Percentiles rank a stretch among this genome's conserved stretches.
Evolutionary conservation across 2,888 invertebrate genomes (phyloP).

Genomic region (Chalcis sispes): DNA sequence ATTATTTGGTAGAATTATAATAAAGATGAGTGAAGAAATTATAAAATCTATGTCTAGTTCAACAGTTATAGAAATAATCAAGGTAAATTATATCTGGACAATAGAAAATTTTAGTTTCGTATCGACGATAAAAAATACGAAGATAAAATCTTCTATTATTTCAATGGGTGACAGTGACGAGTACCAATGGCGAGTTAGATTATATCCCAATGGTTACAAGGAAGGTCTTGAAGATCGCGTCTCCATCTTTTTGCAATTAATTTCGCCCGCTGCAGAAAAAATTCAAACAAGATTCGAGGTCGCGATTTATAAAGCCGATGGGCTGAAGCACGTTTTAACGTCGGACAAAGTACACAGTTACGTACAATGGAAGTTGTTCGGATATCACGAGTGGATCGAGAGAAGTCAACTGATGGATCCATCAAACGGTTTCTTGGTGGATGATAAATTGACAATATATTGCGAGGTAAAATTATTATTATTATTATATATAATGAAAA

Average conservation of each 20-base stretch:
- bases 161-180: slow-evolving; percentile 20
- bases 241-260: slow-evolving; percentile 26
- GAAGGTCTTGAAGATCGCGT: background rate
- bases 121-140: background rate
- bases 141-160: slow-evolving; percentile 13
- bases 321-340: background rate
- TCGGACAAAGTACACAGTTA: slow-evolving; percentile 17
- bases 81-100: slow-evolving; percentile 1
- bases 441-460: background rate
- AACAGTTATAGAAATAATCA: slow-evolving; percentile 7
- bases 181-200: slow-evolving; percentile 26
- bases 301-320: slow-evolving; percentile 11
- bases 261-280: background rate
- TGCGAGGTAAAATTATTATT: slow-evolving; percentile 26
- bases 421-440: background rate
- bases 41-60: no score
- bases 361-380: slow-evolving; percentile 9
- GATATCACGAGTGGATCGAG: slow-evolving; percentile 19
- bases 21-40: no score
- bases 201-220: slow-evolving; percentile 26
- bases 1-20: no score
- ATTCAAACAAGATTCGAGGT: slow-evolving; percentile 11
- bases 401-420: background rate
- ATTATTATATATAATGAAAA: background rate
- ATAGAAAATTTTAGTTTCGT: slow-evolving; percentile 26